These are phyloP conservation scores for Podarcis lilfordi DNA, from an alignment of 2,797 vertebrate genomes.

Conservation along the genomic window DNA sequence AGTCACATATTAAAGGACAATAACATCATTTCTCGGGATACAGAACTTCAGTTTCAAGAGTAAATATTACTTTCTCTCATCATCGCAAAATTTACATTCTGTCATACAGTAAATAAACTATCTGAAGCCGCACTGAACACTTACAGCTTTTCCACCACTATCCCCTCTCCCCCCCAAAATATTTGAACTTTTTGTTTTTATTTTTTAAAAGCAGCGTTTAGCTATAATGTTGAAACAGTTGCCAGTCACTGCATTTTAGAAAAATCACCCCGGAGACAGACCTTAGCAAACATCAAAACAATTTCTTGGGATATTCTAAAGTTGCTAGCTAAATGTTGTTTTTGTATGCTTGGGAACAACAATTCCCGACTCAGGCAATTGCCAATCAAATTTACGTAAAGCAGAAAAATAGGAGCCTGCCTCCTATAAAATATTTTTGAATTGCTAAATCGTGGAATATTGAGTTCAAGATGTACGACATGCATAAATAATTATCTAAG, in stretches of 20 bases:
- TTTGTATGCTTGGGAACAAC: slow-evolving; percentile 8
- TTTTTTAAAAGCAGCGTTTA: not conserved
- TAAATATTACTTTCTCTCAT: not conserved
- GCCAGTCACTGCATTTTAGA: not conserved
- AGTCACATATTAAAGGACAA: slow-evolving; percentile 49
- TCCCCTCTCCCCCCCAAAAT: not conserved
- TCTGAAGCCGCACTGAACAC: not conserved
- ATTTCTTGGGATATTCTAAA: slow-evolving; percentile 5
- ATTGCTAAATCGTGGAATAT: not conserved
- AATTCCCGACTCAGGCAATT: fast-evolving
- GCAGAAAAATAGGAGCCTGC: not conserved
- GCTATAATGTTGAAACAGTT: not conserved
- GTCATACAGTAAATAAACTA: not conserved
- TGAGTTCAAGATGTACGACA: slow-evolving; percentile 28
- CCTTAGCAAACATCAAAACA: not conserved
- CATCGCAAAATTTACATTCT: not conserved
- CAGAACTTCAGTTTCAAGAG: not conserved
- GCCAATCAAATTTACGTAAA: not conserved
- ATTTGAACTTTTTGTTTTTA: not conserved
- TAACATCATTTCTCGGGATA: slow-evolving; percentile 19
- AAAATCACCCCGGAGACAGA: not conserved
- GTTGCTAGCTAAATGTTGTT: fast-evolving
- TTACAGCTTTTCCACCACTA: not conserved
- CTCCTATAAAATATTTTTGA: not conserved
- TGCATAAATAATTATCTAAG: not conserved